Conservation (phyloP, 2,113 vertebrate genomes). For the Halcyon malimbica region DNA sequence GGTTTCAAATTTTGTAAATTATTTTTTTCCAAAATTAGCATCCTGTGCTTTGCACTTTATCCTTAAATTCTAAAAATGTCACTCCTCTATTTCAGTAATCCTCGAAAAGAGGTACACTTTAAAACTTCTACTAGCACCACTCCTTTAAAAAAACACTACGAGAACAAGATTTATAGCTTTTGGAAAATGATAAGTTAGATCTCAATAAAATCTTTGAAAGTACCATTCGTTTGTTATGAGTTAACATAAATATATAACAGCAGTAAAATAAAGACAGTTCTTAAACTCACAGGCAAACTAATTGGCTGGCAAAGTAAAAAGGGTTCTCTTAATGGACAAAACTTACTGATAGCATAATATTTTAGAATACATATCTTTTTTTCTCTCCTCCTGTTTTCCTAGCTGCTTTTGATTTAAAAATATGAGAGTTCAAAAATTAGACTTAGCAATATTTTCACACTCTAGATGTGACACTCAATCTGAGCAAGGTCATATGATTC, state of each 20-base stretch:
- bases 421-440: background rate
- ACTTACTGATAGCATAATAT: background rate
- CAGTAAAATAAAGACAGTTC: slow-evolving; percentile 40
- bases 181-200: slow-evolving; percentile 1
- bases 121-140: background rate
- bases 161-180: slow-evolving; percentile 1
- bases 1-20: background rate
- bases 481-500: background rate
- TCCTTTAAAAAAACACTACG: background rate
- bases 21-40: background rate
- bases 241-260: slow-evolving; percentile 36
- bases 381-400: background rate
- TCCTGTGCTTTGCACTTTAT: background rate
- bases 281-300: background rate
- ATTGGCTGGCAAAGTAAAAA: background rate
- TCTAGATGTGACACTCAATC: background rate
- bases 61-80: background rate
- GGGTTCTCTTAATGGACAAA: background rate
- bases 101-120: background rate
- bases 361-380: background rate
- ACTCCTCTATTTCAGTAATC: background rate
- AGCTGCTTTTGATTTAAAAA: background rate
- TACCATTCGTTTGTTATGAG: background rate
- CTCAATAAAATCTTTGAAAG: background rate
- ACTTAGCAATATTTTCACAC: background rate